Base-by-base conservation (phyloP, 2,797 vertebrate genomes). In the Astyanax mexicanus region DNA sequence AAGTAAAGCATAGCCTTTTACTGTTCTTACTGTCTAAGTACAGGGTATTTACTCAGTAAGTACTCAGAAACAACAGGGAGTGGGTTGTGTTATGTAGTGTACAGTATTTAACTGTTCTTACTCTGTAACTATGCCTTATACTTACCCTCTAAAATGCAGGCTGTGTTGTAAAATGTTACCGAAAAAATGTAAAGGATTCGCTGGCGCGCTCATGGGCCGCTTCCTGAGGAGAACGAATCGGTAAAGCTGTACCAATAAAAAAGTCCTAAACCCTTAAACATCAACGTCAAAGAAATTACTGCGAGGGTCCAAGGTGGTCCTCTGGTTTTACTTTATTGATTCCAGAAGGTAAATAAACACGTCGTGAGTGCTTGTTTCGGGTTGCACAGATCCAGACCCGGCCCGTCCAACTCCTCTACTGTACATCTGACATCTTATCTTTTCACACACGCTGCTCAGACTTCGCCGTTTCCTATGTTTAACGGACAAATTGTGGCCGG, bases 401-500 rank as follows among this genome's bases (percentile, higher is more conserved):
- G 25, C 17, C 37, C 35, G 15, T 74, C 68, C 35, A 75, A 72
- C 55, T 55, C 68, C 52, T 73, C 70, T 80, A 83, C 79, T 83
- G 81, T 83, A 83, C 74, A 69, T 74, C 60, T 54, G 61, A 80
- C 73, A 74, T 80, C 54, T 61, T 78, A 66, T 81, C 80, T 80
- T 57, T 83, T 72, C 35, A 75, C 55, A 73, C 74, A 78, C 64
- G 57, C 69, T 65, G 68, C 69, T 72, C 19, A 62, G 66, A 42
- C 60, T 87, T 86, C 90, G 86, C 85, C 86, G 89, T 93, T 94
- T 92, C 88, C 83, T 78, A 84, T 79, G 67, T 80, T 88, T 92
- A 92, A 91, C 86, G 89, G 54, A 89, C 86, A 68, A 80, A 85
- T 74, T 68, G 78, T 79, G 75, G 61, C 74, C 80, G 79, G 81